Base-by-base conservation (phyloP, 1,140 invertebrate species). In the Drosophila prosaltans region DNA sequence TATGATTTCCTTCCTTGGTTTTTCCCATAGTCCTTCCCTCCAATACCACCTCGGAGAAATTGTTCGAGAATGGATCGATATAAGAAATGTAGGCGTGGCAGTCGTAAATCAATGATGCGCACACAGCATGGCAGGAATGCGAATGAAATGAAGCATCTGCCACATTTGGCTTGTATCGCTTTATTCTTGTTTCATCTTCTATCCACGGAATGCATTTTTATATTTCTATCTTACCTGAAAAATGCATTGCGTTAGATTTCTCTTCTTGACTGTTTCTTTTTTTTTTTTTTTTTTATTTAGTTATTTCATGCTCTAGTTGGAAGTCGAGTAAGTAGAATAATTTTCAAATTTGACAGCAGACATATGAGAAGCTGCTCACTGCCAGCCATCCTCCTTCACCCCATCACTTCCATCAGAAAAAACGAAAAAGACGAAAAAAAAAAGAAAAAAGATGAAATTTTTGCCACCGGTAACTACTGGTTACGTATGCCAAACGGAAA, bases 311-410 rank as follows among this genome's bases (percentile, higher is more conserved):
- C 83, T 77, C 70, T 72, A 83, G 67, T 80, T 80, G 61, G 71
- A 72, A 59, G 57, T 67, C 69, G 67, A 72, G 82, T 70, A 80
- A 77, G 69, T 88, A 80, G 83, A 88, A 88, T 88, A 89, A 89
- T 89, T 88, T 80, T 43, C 80, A 88, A 83, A 89, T 89, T 89
- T 88, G 84, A 88, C 83, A 88, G 80, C 80, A 82, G 73, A 88
- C 80, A 88, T 74, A 89, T 78, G 75, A 78, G 74, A 26, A 60
- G 68, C 74, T 55, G 66, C 59, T 76, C 63, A 51, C 45, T 51
- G 9, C 21, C 21, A 9, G 45, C 8, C 74, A 39, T 40, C 54
- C 57, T 21, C 65, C n/a, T 59, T 68, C 21, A 63, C 67, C 40
- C 30, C n/a, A 11, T 11, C 24, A 62, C 26, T 4, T 10, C 5